phyloP scores from a whole-genome alignment of 2,888 invertebrate species.

The Ernsta delagoae region DNA sequence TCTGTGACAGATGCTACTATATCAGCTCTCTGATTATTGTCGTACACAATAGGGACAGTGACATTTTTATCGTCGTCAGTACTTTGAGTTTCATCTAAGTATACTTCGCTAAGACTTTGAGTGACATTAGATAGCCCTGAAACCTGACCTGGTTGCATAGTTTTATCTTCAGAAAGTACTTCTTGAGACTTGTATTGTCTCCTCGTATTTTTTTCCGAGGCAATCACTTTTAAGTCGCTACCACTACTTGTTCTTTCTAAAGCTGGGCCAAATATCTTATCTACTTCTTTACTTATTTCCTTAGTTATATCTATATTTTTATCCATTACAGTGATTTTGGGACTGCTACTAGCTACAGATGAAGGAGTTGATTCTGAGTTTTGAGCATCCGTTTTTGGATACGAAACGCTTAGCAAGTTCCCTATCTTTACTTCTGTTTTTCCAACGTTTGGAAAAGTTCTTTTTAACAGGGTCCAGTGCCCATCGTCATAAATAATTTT shows the following conservation, averaged over 20 bases:
- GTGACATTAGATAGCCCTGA: constrained; percentile 48
- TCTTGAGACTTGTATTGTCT: constrained; percentile 79
- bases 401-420: constrained; percentile 66
- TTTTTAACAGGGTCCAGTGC: constrained; percentile 59
- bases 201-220: constrained; percentile 69
- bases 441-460: constrained; percentile 37
- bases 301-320: constrained; percentile 60
- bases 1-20: constrained; percentile 90
- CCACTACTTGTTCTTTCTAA: constrained; percentile 77
- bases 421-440: constrained; percentile 61
- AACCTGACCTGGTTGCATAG: constrained; percentile 44
- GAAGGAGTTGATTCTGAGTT: constrained; percentile 64
- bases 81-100: constrained; percentile 50
- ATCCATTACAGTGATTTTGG: constrained; percentile 63
- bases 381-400: constrained; percentile 58
- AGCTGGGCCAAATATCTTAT: constrained; percentile 70
- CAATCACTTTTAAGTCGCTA: constrained; percentile 68
- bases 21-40: constrained; percentile 85
- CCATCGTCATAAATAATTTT: constrained; percentile 63
- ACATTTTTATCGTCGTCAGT: constrained; percentile 52
- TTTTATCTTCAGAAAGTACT: constrained; percentile 62
- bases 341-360: constrained; percentile 66
- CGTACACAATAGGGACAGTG: constrained; percentile 65
- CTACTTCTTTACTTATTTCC: constrained; percentile 72
- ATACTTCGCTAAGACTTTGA: constrained; percentile 54